Base-by-base conservation (phyloP, 1,140 invertebrate species). In the Eueides isabella region DNA sequence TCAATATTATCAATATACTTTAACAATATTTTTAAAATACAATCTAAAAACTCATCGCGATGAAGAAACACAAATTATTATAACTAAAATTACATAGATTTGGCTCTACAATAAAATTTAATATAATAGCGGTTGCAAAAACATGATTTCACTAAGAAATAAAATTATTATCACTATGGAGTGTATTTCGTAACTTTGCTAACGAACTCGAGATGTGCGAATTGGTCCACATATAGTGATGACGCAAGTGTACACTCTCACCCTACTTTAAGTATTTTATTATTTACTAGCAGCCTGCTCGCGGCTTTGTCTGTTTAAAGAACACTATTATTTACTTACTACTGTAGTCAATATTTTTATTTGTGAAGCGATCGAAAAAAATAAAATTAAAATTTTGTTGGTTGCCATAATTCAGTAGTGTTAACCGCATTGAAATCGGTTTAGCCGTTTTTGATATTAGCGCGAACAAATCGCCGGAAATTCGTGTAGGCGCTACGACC, bases 211-310 rank as follows among this genome's bases (percentile, higher is more conserved):
- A 44, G 41, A 55, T 55, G 48, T 55, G 48, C 48, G 48, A 55
- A 55, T 26, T 26, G 48, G 48, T 26, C 48, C 48, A 55, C 19
- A 23, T 55, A 26, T 7, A 55, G 41, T 9, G 11, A 26, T 26
- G 48, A 55, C 19, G 23, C 9, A 55, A 55, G 48, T 12, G 19
- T 12, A 7, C 35, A 38, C 35, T 55, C 48, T 55, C 48, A 55
- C 48, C 48, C 48, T 55, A 55, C 48, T 55, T 55, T 55, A 23
- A 55, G 19, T 55, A 12, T 55, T 44, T n/a, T 55, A 55, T 26
- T 55, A 2, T 55, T 0, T 26, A 55, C 48, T 55, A 55, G 23
- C 26, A 26, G 0, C 4, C 4, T 1, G 48, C 23, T 9, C 0
- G 19, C 0, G 9, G 5, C 48, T 55, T 0, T 7, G 48, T 55